These are phyloP conservation scores for Australoheros facetus DNA, from an alignment of 2,797 vertebrate genomes.

Conservation along the genomic window DNA sequence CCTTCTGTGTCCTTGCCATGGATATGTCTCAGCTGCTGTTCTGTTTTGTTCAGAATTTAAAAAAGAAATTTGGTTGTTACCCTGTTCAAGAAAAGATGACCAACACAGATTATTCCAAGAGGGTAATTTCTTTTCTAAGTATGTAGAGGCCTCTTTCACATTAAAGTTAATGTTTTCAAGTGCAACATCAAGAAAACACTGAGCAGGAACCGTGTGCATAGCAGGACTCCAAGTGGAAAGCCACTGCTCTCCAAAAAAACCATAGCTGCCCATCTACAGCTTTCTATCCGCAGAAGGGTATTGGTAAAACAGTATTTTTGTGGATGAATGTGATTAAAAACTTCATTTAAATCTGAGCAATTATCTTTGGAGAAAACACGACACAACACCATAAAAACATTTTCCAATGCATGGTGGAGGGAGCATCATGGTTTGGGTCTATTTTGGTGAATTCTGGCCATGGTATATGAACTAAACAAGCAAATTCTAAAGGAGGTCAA, in stretches of 20 bases:
- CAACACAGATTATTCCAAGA: background rate
- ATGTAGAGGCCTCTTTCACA: background rate
- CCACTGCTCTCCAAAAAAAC: background rate
- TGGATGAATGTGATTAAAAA: background rate
- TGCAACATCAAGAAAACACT: background rate
- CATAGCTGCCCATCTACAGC: background rate
- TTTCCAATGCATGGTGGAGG: background rate
- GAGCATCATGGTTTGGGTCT: background rate
- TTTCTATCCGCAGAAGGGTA: background rate
- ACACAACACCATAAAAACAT: background rate
- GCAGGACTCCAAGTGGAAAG: background rate
- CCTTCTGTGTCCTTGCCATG: no score
- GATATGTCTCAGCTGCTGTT: no score
- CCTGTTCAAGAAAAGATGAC: background rate
- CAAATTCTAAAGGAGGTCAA: background rate
- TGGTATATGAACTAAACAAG: background rate
- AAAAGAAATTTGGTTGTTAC: no score
- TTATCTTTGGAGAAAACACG: background rate
- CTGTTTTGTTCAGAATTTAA: no score
- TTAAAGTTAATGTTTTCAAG: background rate
- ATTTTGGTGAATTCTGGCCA: background rate
- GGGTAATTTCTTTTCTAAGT: background rate
- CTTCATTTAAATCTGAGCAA: background rate
- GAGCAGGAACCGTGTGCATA: background rate
- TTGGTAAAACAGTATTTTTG: background rate